Percentiles rank a stretch among this genome's conserved stretches.
These are phyloP conservation scores for Nomada fabriciana DNA, from an alignment of 2,888 invertebrate genomes.

Conservation along the genomic window DNA sequence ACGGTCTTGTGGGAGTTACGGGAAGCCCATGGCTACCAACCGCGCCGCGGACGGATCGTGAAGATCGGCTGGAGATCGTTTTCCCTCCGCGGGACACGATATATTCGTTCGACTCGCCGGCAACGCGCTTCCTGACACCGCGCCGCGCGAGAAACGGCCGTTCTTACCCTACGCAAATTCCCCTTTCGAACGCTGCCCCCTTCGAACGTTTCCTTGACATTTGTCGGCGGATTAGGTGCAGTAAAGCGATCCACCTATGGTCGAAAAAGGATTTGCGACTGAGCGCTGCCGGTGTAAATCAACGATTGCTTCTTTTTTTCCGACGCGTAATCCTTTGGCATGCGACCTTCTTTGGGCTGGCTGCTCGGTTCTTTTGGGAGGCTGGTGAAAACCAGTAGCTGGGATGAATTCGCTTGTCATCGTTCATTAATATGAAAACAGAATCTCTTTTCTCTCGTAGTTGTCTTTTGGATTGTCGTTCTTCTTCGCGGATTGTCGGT, in stretches of 20 bases:
- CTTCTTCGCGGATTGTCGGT: too few species aligned
- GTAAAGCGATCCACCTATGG: slow-evolving; percentile 1
- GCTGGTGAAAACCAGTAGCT: slow-evolving; percentile 30
- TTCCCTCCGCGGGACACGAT: slow-evolving; percentile 39
- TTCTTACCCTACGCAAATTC: slow-evolving; percentile 19
- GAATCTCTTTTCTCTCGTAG: neutral
- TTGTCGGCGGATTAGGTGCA: slow-evolving; percentile 50
- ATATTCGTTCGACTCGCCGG: slow-evolving; percentile 55
- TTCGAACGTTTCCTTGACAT: slow-evolving; percentile 34
- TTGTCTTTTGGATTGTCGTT: neutral
- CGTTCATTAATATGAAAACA: too few species aligned
- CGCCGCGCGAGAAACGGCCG: slow-evolving; percentile 9
- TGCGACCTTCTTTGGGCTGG: neutral
- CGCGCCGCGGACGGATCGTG: slow-evolving; percentile 55
- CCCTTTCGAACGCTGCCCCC: neutral
- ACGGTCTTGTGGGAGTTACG: slow-evolving; percentile 74
- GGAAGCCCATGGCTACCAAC: slow-evolving; percentile 55
- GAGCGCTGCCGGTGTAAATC: slow-evolving; percentile 29
- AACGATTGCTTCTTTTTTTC: slow-evolving; percentile 26
- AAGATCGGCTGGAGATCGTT: slow-evolving; percentile 44
- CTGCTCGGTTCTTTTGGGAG: neutral
- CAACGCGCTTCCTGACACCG: slow-evolving; percentile 17
- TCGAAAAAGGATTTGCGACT: slow-evolving; percentile 35
- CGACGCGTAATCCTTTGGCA: slow-evolving; percentile 40
- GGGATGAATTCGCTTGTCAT: neutral